phyloP scores from a whole-genome alignment of 1,140 invertebrate species.

The Orchestia grillus region DNA sequence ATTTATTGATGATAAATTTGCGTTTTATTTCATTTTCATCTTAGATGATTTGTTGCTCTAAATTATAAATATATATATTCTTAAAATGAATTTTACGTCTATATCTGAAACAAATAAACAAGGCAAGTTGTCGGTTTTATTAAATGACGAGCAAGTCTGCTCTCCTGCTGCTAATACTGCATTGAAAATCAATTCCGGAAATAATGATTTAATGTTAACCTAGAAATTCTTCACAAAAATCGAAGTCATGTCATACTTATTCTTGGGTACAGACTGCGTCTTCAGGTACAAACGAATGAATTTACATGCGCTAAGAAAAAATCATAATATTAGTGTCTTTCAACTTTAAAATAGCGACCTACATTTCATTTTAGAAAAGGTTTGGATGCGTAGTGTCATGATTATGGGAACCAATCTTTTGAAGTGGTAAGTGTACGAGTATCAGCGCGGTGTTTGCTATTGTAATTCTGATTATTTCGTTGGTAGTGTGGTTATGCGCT shows the following conservation, averaged over 20 bases:
- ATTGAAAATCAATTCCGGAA: not conserved
- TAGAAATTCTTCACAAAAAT: not conserved
- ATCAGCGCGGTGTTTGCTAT: not conserved
- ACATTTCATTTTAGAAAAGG: not conserved
- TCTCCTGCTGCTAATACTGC: not conserved
- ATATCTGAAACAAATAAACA: not conserved
- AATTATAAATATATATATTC: too few relatives aligned
- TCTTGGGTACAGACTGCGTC: not conserved
- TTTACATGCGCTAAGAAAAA: not conserved
- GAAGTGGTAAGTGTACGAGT: not conserved
- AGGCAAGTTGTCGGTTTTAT: not conserved
- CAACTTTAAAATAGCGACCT: not conserved
- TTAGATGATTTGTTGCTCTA: not conserved
- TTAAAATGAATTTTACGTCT: not conserved
- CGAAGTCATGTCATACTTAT: not conserved
- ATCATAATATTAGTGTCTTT: not conserved
- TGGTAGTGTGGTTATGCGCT: not conserved
- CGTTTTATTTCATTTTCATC: not conserved
- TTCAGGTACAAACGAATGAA: not conserved
- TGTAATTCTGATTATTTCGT: slow-evolving; percentile 5
- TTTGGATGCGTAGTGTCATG: not conserved
- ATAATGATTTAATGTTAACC: not conserved
- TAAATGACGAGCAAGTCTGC: not conserved
- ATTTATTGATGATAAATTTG: not conserved
- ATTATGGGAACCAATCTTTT: not conserved